Evolutionary conservation across 2,888 invertebrate species (phyloP), one percentile per base, ranked within the genome.

Genomic region (Eueremaeus valkanovi): DNA sequence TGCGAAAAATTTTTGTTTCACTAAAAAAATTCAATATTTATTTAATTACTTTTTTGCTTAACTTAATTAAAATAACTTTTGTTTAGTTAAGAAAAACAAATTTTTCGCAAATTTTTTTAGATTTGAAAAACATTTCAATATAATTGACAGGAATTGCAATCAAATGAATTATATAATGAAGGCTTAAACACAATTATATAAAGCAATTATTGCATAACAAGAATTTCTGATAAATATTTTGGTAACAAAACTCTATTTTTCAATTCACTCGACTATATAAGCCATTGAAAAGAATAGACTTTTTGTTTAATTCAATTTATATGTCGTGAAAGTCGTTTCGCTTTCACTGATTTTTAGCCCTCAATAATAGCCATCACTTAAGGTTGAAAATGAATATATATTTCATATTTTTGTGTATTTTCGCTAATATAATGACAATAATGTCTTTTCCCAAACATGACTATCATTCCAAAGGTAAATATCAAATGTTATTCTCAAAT

Each of bases 91-190:
- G n/a, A n/a, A n/a, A n/a, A 36, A 36, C 36, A 36, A 36, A 11
- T 36, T 36, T 36, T 36, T 5, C 16, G n/a, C 45, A 45, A 45
- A 18, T 18, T 45, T 16, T 45, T 18, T 45, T 13, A 11, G 16
- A 45, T 45, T 45, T 45, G 3, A 18, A 18, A 18, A 8, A 45
- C n/a, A 36, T 36, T 51, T 51, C 1, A 21, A 16, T 21, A 51
- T 51, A 51, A 51, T 51, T 51, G 51, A 51, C 51, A 51, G 51
- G 51, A 51, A 51, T 51, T 51, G 51, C 51, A 51, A 51, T 51
- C 51, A 51, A 51, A 51, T 21, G 6, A n/a, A 51, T 51, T 51
- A 51, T 51, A 51, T 51, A 51, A 51, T 21, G 51, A 51, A 51
- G 51, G 51, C 51, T 51, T 51, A 21, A n/a, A n/a, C n/a, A n/a